Evolutionary conservation across 2,888 invertebrate genomes (phyloP).

Genomic region (Capitulum mitella): DNA sequence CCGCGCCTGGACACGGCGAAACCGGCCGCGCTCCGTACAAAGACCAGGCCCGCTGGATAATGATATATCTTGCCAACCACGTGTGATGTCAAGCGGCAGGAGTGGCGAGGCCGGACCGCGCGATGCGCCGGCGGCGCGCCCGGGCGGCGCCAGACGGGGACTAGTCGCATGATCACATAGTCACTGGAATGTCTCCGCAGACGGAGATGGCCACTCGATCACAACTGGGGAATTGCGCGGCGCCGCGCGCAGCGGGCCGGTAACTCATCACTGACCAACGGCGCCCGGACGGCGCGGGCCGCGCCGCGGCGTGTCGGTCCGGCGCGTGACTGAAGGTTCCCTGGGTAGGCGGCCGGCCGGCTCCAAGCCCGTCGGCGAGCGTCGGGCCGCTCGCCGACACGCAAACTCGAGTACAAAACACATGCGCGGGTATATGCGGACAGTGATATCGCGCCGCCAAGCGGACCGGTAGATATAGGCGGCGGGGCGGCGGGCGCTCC

Average conservation of each 20-base stretch:
- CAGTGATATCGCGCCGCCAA: neutral
- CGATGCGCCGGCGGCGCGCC: neutral
- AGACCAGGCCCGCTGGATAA: neutral
- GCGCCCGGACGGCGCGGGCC: neutral
- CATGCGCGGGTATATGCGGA: neutral
- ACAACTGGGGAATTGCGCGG: slow-evolving; percentile 7
- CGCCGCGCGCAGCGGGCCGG: neutral
- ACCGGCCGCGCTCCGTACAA: no score
- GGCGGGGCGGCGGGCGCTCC: neutral
- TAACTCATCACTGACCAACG: neutral
- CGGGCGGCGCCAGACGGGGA: neutral
- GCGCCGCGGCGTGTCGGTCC: neutral
- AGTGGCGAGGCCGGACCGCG: neutral
- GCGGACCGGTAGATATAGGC: neutral
- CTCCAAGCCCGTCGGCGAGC: neutral
- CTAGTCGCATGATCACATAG: slow-evolving; percentile 6
- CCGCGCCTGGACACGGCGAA: no score
- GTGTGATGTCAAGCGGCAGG: neutral
- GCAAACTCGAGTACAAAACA: neutral
- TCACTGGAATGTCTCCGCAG: slow-evolving; percentile 9
- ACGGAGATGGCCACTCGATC: slow-evolving; percentile 4
- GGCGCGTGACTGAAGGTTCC: neutral
- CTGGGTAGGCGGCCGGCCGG: no score
- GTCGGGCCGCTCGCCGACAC: neutral
- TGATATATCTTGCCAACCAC: neutral